Evolutionary conservation across 2,797 vertebrate genomes (phyloP), one percentile per base, ranked within the genome.

Genomic region (Remorina albescens): DNA sequence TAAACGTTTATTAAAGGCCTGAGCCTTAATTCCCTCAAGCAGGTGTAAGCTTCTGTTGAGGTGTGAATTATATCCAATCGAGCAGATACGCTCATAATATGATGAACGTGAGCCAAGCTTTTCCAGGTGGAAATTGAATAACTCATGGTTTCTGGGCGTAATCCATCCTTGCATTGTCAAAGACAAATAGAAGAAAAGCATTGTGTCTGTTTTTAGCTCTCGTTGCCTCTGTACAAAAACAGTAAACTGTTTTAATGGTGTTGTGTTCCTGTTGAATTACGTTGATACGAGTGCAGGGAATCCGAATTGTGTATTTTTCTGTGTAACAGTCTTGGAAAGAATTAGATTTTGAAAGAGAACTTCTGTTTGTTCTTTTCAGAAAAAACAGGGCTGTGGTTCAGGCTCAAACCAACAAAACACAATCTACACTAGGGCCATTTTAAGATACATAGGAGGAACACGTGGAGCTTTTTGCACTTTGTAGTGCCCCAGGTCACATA

Each of bases 21-120:
- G 86, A 72, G 84, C 85, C 62, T 84, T 95, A 95, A 95, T 94
- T 95, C 94, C 92, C 90, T 84, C 82, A 90, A 95, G 94, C 94
- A 95, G 95, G 93, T 95, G 95, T 95, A 94, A 95, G 94, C 94
- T 93, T 93, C 91, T 82, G 88, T 91, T 36, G 90, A 92, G 91
- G 90, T 94, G 90, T 92, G 92, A 93, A 92, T 94, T 93, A 93
- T 91, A 86, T 86, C 89, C 89, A 92, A 89, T 91, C 87, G 83
- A 84, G 88, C 84, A 93, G 92, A 94, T 94, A 91, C 89, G 92
- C 90, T 88, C 86, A n/a, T 88, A 90, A 93, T 91, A 82, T 92
- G 89, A 88, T 88, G 87, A 92, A 90, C 51, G 80, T 41, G 16
- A 77, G 92, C 90, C 93, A 90, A 93, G 93, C 93, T 92, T 88